Conservation (phyloP, 2,888 invertebrate species). For the Salpingus planirostris region DNA sequence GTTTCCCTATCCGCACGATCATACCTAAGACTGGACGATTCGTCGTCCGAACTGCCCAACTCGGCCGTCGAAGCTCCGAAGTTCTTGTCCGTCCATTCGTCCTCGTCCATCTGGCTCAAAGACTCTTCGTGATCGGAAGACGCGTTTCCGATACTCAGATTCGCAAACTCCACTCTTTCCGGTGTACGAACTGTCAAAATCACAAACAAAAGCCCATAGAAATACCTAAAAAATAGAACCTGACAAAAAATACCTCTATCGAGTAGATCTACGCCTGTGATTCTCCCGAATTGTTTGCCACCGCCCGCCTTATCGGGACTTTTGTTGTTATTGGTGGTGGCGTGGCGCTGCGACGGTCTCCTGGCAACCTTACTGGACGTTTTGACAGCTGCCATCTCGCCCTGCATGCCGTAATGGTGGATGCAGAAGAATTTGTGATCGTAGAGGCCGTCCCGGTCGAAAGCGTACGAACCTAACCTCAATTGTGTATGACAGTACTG, state of each 20-base stretch:
- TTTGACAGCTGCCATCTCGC: conserved; percentile 44
- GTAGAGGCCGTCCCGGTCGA: conserved; percentile 59
- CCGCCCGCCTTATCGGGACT: conserved; percentile 44
- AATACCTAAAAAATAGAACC: too few species aligned
- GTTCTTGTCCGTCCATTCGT: conserved; percentile 92
- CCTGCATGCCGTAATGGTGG: conserved; percentile 61
- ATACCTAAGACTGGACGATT: conserved; percentile 51
- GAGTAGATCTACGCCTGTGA: conserved; percentile 45
- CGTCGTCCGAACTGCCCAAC: conserved; percentile 48
- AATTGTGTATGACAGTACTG: conserved; percentile 83
- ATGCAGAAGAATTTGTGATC: conserved; percentile 67
- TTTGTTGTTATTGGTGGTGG: conserved; percentile 34
- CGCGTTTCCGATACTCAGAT: conserved; percentile 48
- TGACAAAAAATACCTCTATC: conserved; percentile 44
- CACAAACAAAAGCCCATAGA: too few species aligned
- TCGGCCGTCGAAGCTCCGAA: conserved; percentile 73
- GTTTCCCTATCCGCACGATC: too few species aligned
- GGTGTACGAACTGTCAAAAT: conserved; percentile 54
- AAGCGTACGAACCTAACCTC: conserved; percentile 68
- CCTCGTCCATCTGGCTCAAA: conserved; percentile 80
- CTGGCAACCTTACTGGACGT: conserved; percentile 24
- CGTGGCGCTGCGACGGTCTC: conserved; percentile 25
- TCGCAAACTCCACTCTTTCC: conserved; percentile 73
- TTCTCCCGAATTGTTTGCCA: conserved; percentile 40
- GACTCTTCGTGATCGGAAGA: conserved; percentile 57